Conservation (phyloP, 53 echinoderm and acorn worm genomes). For the Astropecten irregularis region DNA sequence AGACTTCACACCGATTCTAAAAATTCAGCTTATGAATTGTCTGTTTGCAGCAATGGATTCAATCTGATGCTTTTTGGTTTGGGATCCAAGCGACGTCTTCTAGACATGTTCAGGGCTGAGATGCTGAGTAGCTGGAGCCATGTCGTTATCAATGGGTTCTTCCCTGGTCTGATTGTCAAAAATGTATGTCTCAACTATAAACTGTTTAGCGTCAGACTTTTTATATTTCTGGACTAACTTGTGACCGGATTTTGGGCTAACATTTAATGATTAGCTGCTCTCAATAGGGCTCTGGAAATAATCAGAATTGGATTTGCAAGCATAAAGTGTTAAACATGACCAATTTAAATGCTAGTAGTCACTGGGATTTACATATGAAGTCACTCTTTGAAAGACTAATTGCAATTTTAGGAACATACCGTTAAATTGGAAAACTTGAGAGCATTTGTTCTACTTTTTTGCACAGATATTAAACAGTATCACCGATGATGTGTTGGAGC, state of each 20-base stretch:
- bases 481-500: constrained; percentile 78
- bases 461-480: constrained; percentile 86
- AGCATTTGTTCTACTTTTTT: neutral
- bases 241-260: too few relatives aligned
- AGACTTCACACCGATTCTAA: too few relatives aligned
- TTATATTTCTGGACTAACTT: neutral
- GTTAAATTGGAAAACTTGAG: too few relatives aligned
- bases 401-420: too few relatives aligned
- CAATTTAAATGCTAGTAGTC: too few relatives aligned
- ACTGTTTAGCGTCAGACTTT: too few relatives aligned
- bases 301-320: neutral
- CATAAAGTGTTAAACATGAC: too few relatives aligned
- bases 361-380: too few relatives aligned
- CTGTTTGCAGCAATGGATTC: constrained; percentile 80
- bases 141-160: constrained; percentile 96
- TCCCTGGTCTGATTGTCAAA: constrained; percentile 89
- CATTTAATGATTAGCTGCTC: too few relatives aligned
- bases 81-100: constrained; percentile 82
- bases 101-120: constrained; percentile 76
- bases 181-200: constrained; percentile 84
- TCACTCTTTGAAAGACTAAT: too few relatives aligned
- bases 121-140: constrained; percentile 66
- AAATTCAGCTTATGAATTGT: too few relatives aligned
- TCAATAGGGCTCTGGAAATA: neutral
- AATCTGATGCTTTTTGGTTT: constrained; percentile 91